A percentile compares a stretch with the other conserved stretches of the same genome.
Evolutionary conservation across 2,888 invertebrate species (phyloP).

Genomic region (Drosophila tanythrix): DNA sequence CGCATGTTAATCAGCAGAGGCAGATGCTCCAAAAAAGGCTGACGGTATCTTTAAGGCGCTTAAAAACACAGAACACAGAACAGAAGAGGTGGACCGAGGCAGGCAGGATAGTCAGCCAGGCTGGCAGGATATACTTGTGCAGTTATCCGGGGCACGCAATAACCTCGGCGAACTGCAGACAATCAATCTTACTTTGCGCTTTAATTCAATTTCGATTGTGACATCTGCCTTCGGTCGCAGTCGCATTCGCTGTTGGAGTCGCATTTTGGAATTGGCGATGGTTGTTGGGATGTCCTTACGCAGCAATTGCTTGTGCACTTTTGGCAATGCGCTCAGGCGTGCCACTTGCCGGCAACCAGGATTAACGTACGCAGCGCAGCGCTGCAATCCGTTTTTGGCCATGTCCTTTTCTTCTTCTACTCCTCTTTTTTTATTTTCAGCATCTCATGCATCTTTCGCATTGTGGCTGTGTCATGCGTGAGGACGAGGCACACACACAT

Average conservation of each 20-base stretch:
- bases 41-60: conserved; percentile 54
- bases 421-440: conserved; percentile 29
- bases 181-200: conserved; percentile 85
- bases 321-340: conserved; percentile 79
- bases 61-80: conserved; percentile 12
- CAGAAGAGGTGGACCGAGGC: background rate
- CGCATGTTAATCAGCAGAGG: conserved; percentile 73
- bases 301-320: conserved; percentile 57
- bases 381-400: conserved; percentile 73
- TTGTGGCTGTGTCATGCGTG: conserved; percentile 66
- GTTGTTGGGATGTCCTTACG: conserved; percentile 4
- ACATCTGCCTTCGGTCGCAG: conserved; percentile 83
- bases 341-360: conserved; percentile 71
- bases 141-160: conserved; percentile 72
- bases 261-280: background rate
- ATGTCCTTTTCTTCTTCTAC: conserved; percentile 38
- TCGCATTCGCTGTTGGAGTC: conserved; percentile 22
- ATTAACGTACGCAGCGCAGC: conserved; percentile 60
- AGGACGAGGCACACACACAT: conserved; percentile 44
- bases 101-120: background rate
- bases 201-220: conserved; percentile 85
- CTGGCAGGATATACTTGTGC: conserved; percentile 9
- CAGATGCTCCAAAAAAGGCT: conserved; percentile 30
- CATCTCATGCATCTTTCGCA: conserved; percentile 29
- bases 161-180: conserved; percentile 81